Evolutionary conservation across 2,797 vertebrate species (phyloP).

Genomic region (Malacoctenus gilli): DNA sequence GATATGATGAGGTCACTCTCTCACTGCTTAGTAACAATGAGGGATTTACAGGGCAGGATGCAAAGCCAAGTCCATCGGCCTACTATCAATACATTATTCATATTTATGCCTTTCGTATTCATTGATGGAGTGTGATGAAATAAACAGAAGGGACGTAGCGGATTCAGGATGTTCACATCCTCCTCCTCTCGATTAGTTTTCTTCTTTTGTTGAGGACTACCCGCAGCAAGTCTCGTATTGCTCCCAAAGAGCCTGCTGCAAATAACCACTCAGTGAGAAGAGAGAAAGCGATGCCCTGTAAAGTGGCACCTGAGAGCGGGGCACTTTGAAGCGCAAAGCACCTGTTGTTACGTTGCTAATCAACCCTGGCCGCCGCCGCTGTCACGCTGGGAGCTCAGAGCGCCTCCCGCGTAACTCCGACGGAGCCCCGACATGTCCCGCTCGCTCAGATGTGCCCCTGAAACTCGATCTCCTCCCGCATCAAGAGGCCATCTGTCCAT

Average conservation of each 20-base stretch:
- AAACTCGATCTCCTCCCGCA: slow-evolving; percentile 72
- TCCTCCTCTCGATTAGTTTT: too few species aligned
- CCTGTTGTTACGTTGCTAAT: slow-evolving; percentile 27
- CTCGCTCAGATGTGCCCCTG: slow-evolving; percentile 57
- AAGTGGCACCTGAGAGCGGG: background rate
- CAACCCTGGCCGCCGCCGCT: background rate
- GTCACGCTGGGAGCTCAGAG: slow-evolving; percentile 7
- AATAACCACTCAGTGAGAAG: too few species aligned
- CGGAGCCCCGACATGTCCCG: slow-evolving; percentile 29
- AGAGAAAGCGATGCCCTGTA: too few species aligned
- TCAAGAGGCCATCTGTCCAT: slow-evolving; percentile 78
- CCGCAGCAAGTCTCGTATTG: too few species aligned
- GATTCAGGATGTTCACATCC: too few species aligned
- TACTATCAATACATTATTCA: slow-evolving; percentile 63
- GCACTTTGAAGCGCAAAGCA: background rate
- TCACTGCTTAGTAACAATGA: slow-evolving; percentile 57
- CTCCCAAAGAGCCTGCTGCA: too few species aligned
- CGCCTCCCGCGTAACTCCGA: slow-evolving; percentile 40
- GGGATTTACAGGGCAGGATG: slow-evolving; percentile 62
- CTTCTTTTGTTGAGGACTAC: too few species aligned
- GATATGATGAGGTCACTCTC: slow-evolving; percentile 79
- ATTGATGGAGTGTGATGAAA: slow-evolving; percentile 2
- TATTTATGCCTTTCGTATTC: slow-evolving; percentile 37
- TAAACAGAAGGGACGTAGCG: too few species aligned
- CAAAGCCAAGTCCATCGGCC: slow-evolving; percentile 34